A percentile compares a stretch with the other conserved stretches of the same genome.
Evolutionary conservation across 2,113 vertebrate genomes (phyloP).

Genomic region (Neodon shergylaensis): DNA sequence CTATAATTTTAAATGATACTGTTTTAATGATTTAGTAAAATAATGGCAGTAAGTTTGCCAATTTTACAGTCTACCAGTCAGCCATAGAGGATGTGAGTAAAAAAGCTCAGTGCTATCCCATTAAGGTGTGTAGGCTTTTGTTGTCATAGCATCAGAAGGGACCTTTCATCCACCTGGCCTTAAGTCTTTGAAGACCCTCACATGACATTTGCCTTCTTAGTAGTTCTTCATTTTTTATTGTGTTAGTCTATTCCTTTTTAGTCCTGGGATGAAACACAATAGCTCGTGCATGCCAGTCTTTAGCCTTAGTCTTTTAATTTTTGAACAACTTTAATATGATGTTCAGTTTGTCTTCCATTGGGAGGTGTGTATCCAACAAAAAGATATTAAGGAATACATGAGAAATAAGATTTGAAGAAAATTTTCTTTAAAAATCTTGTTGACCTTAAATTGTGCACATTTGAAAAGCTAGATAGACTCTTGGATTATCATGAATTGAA

Average conservation of each 20-base stretch:
- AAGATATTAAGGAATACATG: not conserved
- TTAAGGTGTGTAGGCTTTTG: not conserved
- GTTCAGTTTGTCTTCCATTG: not conserved
- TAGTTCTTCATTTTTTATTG: not conserved
- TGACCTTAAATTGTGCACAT: conserved; percentile 2
- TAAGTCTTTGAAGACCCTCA: not conserved
- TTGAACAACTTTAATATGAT: not conserved
- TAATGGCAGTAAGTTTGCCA: conserved; percentile 19
- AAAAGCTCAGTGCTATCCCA: not conserved
- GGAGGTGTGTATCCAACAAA: not conserved
- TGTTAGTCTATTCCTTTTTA: not conserved
- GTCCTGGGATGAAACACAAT: not conserved
- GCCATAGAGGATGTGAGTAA: not conserved
- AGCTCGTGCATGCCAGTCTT: not conserved
- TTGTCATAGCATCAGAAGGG: not conserved
- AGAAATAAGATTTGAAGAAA: conserved; percentile 30
- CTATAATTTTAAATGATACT: conserved; percentile 7
- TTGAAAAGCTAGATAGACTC: not conserved
- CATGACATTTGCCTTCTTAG: not conserved
- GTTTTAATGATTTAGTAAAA: conserved; percentile 17
- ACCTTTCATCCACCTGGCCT: not conserved
- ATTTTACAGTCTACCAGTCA: not conserved
- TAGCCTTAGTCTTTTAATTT: not conserved
- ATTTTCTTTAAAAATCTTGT: not conserved
- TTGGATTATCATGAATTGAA: conserved; percentile 32